Evolutionary conservation across 2,888 invertebrate species (phyloP).

Genomic region (Ectemnius continuus): DNA sequence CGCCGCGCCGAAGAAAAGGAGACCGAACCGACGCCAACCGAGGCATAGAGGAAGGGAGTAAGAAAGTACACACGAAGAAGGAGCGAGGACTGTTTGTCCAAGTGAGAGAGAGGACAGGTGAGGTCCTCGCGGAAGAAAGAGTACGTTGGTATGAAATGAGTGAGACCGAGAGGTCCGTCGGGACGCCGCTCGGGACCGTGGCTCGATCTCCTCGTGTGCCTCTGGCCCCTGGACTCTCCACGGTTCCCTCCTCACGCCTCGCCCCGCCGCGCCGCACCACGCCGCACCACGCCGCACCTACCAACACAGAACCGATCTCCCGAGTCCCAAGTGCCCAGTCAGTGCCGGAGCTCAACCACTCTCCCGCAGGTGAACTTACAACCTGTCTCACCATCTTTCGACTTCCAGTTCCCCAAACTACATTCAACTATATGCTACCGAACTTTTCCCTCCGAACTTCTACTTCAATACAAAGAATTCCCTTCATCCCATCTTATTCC

Average conservation of each 20-base stretch:
- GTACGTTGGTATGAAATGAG: slow-evolving; percentile 18
- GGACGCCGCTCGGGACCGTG: slow-evolving; percentile 48
- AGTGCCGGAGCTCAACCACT: slow-evolving; percentile 65
- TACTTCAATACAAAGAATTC: no score
- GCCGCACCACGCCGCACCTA: slow-evolving; percentile 34
- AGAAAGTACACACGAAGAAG: slow-evolving; percentile 6
- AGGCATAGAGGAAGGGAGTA: slow-evolving; percentile 27
- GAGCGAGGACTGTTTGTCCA: not conserved
- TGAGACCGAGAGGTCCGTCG: slow-evolving; percentile 32
- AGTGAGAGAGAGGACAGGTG: slow-evolving; percentile 17
- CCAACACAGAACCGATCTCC: slow-evolving; percentile 57
- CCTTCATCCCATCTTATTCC: no score
- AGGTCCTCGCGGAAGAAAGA: slow-evolving; percentile 21
- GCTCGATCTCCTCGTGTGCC: slow-evolving; percentile 71
- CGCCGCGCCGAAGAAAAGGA: slow-evolving; percentile 20
- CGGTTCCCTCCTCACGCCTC: slow-evolving; percentile 29
- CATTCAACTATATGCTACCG: not conserved
- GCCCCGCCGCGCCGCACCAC: no score
- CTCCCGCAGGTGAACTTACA: slow-evolving; percentile 61
- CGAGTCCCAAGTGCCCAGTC: slow-evolving; percentile 38
- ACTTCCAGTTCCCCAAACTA: slow-evolving; percentile 20
- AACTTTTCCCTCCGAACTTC: no score
- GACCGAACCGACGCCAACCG: slow-evolving; percentile 23
- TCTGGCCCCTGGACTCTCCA: slow-evolving; percentile 71
- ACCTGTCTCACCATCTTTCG: slow-evolving; percentile 56